Evolutionary conservation across 1,140 invertebrate species (phyloP).

Genomic region (Ceratitis capitata): DNA sequence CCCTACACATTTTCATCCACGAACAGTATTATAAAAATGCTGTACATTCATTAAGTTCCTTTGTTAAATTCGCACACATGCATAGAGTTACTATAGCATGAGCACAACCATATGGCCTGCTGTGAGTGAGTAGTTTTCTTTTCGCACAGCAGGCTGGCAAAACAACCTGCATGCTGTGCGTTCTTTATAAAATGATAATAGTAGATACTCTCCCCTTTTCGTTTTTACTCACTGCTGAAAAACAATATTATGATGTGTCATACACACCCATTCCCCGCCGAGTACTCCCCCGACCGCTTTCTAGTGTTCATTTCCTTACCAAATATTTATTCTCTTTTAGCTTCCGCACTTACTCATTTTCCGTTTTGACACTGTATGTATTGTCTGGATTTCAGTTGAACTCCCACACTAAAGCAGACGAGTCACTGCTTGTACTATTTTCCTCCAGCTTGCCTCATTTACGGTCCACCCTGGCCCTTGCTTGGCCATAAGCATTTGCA

Average conservation of each 20-base stretch:
- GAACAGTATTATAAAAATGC: background rate
- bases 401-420: background rate
- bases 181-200: background rate
- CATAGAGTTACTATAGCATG: background rate
- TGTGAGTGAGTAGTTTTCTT: background rate
- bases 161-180: slow-evolving; percentile 13
- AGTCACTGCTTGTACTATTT: background rate
- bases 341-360: background rate
- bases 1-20: too few relatives aligned
- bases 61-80: background rate
- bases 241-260: background rate
- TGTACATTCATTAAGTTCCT: background rate
- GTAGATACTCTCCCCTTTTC: background rate
- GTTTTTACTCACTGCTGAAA: background rate
- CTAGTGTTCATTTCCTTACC: background rate
- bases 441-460: background rate
- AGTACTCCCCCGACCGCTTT: background rate
- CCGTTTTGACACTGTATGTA: background rate
- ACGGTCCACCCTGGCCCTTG: background rate
- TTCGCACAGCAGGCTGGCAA: background rate
- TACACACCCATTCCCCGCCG: background rate
- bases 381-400: background rate
- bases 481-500: background rate
- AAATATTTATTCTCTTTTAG: background rate
- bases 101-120: background rate